Evolutionary conservation across 2,113 vertebrate species (phyloP).

Genomic region (Saimiri boliviensis): DNA sequence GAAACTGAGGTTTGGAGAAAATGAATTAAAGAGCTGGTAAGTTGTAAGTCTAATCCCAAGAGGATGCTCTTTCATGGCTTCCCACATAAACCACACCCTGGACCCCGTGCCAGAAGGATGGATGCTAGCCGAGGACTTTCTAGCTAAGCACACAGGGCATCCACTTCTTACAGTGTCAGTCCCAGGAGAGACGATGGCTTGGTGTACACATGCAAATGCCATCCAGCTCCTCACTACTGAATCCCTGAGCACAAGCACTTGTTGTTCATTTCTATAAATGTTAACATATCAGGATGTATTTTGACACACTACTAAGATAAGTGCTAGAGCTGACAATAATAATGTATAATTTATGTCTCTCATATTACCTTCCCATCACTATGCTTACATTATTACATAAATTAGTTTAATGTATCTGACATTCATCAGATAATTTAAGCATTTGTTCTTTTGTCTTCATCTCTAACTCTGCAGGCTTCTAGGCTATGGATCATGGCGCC

Average conservation of each 20-base stretch:
- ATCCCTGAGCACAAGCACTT: constrained; percentile 83
- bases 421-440: constrained; percentile 84
- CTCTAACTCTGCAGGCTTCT: constrained; percentile 76
- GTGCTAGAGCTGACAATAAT: constrained; percentile 88
- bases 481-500: constrained; percentile 81
- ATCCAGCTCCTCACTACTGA: constrained; percentile 78
- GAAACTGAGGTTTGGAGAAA: constrained; percentile 40
- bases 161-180: constrained; percentile 76
- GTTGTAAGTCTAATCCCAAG: background rate
- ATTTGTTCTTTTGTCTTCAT: constrained; percentile 85
- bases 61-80: background rate
- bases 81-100: background rate
- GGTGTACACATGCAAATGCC: constrained; percentile 80
- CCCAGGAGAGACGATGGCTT: constrained; percentile 78
- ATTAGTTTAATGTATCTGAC: constrained; percentile 88
- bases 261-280: constrained; percentile 88
- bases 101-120: background rate
- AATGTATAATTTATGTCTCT: constrained; percentile 89
- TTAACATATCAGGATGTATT: constrained; percentile 87
- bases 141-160: background rate
- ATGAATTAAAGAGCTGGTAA: background rate
- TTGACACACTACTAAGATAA: constrained; percentile 86
- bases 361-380: constrained; percentile 86
- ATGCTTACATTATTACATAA: constrained; percentile 88
- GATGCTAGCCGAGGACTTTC: background rate